Conservation (phyloP, 1,140 invertebrate genomes). For the Lepeophtheirus salmonis region DNA sequence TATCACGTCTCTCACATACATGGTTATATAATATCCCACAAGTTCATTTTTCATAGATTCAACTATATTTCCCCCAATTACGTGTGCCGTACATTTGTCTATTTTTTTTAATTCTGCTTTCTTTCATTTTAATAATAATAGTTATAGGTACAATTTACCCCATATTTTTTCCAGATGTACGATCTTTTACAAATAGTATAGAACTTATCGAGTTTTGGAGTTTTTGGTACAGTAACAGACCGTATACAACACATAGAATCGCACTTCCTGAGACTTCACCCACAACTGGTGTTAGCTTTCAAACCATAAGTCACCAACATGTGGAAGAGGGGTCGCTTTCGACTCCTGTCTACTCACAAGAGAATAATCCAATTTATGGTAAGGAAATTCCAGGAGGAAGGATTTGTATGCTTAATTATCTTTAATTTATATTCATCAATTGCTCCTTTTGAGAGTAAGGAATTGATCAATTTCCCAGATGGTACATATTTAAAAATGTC, state of each 20-base stretch:
- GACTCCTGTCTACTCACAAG: background rate
- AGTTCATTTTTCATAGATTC: background rate
- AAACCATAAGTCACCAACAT: background rate
- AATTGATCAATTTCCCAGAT: too few species aligned
- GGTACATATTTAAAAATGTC: too few species aligned
- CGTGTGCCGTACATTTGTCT: too few species aligned
- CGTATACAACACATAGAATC: background rate
- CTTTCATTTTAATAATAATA: background rate
- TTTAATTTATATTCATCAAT: too few species aligned
- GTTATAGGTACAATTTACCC: background rate
- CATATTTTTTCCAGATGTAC: background rate
- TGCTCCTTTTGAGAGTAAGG: too few species aligned
- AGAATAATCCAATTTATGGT: too few species aligned
- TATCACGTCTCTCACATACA: background rate
- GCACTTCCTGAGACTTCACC: background rate
- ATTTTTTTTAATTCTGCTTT: too few species aligned
- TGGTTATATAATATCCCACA: background rate
- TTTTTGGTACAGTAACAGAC: background rate
- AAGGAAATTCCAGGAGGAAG: too few species aligned
- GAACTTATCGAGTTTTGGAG: background rate
- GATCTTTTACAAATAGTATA: background rate
- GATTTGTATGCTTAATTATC: too few species aligned
- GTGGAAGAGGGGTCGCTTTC: too few species aligned
- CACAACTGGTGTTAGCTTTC: background rate
- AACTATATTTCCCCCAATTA: background rate